phyloP scores from a whole-genome alignment of 2,113 vertebrate species.

The Notechis scutatus region DNA sequence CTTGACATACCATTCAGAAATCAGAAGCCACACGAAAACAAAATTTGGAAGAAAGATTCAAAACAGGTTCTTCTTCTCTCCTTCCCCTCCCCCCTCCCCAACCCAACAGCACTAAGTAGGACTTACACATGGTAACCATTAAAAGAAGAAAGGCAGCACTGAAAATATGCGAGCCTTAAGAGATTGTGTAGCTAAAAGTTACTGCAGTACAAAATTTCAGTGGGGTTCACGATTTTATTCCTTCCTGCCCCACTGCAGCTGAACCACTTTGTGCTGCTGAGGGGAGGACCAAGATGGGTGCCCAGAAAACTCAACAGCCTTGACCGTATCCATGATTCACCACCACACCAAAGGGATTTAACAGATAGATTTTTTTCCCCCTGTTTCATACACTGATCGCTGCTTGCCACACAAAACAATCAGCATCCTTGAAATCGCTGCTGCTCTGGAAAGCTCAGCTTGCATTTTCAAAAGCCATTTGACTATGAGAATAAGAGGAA shows the following conservation, averaged over 20 bases:
- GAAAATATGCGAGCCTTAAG: slow-evolving; percentile 41
- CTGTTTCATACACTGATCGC: slow-evolving; percentile 29
- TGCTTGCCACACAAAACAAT: slow-evolving; percentile 45
- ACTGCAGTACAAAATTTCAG: slow-evolving; percentile 54
- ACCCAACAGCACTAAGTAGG: slow-evolving; percentile 33
- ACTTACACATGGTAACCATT: slow-evolving; percentile 48
- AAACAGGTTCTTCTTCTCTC: slow-evolving; percentile 35
- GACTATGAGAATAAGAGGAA: slow-evolving; percentile 27
- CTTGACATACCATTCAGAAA: slow-evolving; percentile 23
- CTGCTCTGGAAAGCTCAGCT: slow-evolving; percentile 49
- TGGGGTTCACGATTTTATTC: slow-evolving; percentile 62
- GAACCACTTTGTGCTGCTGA: slow-evolving; percentile 50
- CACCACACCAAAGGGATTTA: slow-evolving; percentile 51
- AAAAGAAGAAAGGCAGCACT: slow-evolving; percentile 33
- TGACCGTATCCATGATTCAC: slow-evolving; percentile 46
- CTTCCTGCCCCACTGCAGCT: slow-evolving; percentile 53
- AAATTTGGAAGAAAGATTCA: slow-evolving; percentile 43
- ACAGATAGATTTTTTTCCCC: slow-evolving; percentile 21
- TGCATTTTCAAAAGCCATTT: slow-evolving; percentile 57
- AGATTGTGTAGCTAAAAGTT: slow-evolving; percentile 58
- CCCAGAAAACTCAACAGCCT: slow-evolving; percentile 40
- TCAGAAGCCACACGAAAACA: slow-evolving; percentile 47
- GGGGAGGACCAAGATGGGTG: slow-evolving; percentile 44
- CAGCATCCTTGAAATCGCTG: slow-evolving; percentile 45
- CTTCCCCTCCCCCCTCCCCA: neutral